Evolutionary conservation across 2,797 vertebrate genomes (phyloP).

Genomic region (Melanotaenia parkinsoni): DNA sequence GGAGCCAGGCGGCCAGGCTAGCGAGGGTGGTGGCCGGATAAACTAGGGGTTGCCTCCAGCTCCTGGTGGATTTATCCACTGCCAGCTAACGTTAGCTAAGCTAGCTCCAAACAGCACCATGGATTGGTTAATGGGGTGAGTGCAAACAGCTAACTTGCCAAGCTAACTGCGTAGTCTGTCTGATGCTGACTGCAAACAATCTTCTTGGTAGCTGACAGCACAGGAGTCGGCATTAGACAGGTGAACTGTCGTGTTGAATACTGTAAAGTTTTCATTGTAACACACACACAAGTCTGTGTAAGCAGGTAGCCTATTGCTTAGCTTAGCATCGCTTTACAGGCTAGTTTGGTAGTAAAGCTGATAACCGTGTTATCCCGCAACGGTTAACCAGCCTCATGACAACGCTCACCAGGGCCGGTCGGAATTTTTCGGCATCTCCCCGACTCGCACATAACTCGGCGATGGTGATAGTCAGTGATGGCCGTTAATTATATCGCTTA

Average conservation of each 20-base stretch:
- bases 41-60: constrained; percentile 76
- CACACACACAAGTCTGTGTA: background rate
- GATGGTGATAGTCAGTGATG: constrained; percentile 5
- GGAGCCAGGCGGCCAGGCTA: constrained; percentile 54
- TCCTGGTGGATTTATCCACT: constrained; percentile 79
- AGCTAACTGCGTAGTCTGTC: constrained; percentile 59
- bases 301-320: constrained; percentile 51
- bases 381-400: constrained; percentile 35
- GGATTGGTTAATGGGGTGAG: constrained; percentile 98
- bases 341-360: constrained; percentile 63
- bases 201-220: constrained; percentile 25
- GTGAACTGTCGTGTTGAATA: constrained; percentile 26
- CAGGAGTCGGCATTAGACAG: constrained; percentile 11
- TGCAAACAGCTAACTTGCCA: constrained; percentile 64
- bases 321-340: constrained; percentile 63
- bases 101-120: constrained; percentile 81
- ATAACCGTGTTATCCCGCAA: constrained; percentile 46
- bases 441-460: constrained; percentile 24
- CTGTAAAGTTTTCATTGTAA: background rate
- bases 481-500: constrained; percentile 19
- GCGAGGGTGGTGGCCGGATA: constrained; percentile 73
- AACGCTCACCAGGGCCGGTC: constrained; percentile 42
- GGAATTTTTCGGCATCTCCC: constrained; percentile 32
- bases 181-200: constrained; percentile 8
- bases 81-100: constrained; percentile 75